Evolutionary conservation across 2,797 vertebrate genomes (phyloP).

Genomic region (Paguma larvata): DNA sequence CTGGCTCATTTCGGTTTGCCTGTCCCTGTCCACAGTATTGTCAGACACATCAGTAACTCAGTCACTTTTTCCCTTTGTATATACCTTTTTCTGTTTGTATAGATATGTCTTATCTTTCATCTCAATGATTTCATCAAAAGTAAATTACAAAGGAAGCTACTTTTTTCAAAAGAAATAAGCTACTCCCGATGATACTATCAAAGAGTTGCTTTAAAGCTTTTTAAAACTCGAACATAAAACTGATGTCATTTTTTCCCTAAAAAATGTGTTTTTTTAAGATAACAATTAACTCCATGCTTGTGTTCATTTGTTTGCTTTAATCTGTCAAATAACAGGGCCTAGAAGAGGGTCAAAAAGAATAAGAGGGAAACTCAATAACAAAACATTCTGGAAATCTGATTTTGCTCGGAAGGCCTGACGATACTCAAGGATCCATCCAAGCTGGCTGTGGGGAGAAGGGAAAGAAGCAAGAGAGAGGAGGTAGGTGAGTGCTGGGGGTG

Average conservation of each 20-base stretch:
- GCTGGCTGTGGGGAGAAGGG: neutral
- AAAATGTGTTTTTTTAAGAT: neutral
- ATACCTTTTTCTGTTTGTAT: slow-evolving; percentile 3
- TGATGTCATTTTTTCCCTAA: neutral
- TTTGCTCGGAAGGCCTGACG: slow-evolving; percentile 59
- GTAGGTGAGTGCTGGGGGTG: neutral
- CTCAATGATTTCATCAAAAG: slow-evolving; percentile 44
- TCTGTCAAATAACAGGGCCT: slow-evolving; percentile 46
- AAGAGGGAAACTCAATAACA: slow-evolving; percentile 34
- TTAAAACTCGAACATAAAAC: slow-evolving; percentile 59
- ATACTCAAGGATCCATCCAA: slow-evolving; percentile 31
- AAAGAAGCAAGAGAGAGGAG: neutral
- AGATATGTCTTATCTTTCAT: slow-evolving; percentile 55
- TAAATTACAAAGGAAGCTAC: slow-evolving; percentile 63
- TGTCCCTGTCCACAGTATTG: neutral
- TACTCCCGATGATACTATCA: slow-evolving; percentile 39
- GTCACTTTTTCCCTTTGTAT: neutral
- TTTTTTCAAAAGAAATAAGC: slow-evolving; percentile 66
- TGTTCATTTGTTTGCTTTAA: slow-evolving; percentile 41
- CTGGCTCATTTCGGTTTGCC: slow-evolving; percentile 16
- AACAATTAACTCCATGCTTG: slow-evolving; percentile 32
- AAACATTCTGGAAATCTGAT: slow-evolving; percentile 31
- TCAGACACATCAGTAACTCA: neutral
- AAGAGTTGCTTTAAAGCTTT: slow-evolving; percentile 65
- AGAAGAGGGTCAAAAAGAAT: slow-evolving; percentile 53